phyloP scores from a whole-genome alignment of 2,797 vertebrate genomes.

The Thripadectes ignobilis region DNA sequence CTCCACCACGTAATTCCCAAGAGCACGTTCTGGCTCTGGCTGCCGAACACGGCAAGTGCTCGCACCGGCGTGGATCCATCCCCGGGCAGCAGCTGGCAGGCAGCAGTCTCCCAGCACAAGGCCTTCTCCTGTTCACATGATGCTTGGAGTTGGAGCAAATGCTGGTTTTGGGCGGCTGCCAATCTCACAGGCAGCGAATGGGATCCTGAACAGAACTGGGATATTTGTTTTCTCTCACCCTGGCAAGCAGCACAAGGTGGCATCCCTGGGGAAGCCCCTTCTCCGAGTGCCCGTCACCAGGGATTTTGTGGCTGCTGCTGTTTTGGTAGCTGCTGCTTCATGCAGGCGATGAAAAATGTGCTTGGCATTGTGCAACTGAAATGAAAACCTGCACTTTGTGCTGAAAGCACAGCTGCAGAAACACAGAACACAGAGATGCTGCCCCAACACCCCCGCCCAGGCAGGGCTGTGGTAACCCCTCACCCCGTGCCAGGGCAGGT shows the following conservation, averaged over 20 bases:
- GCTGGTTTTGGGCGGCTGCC: neutral
- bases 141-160: neutral
- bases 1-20: neutral
- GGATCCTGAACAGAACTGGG: neutral
- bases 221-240: neutral
- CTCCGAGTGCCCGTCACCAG: neutral
- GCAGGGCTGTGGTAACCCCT: accelerated
- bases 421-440: neutral
- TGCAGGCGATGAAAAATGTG: accelerated
- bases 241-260: accelerated
- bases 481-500: neutral
- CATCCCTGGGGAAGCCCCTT: neutral
- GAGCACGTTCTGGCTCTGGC: accelerated
- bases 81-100: neutral
- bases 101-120: neutral
- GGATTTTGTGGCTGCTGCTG: neutral
- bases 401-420: neutral
- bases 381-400: neutral
- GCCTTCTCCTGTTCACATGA: neutral
- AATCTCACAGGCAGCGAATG: neutral
- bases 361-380: neutral
- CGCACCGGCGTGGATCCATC: accelerated
- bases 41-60: neutral
- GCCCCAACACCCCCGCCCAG: neutral
- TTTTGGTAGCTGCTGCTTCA: neutral